phyloP scores from a whole-genome alignment of 35 echinoderm and acorn worm genomes.

The Lytechinus pictus region DNA sequence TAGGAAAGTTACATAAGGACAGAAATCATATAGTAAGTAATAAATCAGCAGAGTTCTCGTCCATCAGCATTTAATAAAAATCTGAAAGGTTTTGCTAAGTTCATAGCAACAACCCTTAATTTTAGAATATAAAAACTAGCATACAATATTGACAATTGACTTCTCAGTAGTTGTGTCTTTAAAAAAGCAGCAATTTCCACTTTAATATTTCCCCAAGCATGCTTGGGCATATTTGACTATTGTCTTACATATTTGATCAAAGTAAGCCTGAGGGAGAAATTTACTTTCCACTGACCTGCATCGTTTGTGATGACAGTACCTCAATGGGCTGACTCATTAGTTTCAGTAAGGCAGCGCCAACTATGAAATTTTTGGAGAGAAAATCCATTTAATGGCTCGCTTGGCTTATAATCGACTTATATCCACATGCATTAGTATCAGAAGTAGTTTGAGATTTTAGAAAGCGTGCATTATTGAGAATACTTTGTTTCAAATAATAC shows the following conservation, averaged over 20 bases:
- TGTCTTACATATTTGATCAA: slow-evolving; percentile 20
- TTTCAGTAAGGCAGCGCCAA: not conserved
- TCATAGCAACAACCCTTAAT: not conserved
- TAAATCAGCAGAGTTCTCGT: no score
- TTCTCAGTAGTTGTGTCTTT: not conserved
- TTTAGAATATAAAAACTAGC: not conserved
- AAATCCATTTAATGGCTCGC: slow-evolving; percentile 11
- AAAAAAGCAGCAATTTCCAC: not conserved
- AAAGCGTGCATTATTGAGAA: not conserved
- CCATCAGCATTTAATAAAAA: not conserved
- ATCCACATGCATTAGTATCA: not conserved
- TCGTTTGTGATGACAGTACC: not conserved
- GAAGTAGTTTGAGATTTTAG: not conserved
- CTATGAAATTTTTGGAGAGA: not conserved
- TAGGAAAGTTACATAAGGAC: no score
- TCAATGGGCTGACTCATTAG: not conserved
- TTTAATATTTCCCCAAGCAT: not conserved
- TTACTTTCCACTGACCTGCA: slow-evolving; percentile 10
- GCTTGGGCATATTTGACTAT: not conserved
- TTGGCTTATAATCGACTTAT: not conserved
- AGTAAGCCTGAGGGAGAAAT: slow-evolving; percentile 9
- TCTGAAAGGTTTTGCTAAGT: not conserved
- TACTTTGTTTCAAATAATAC: not conserved
- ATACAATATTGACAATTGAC: not conserved
- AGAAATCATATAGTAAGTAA: no score